phyloP scores from a whole-genome alignment of 2,888 invertebrate species.

The Drosophila mimica region DNA sequence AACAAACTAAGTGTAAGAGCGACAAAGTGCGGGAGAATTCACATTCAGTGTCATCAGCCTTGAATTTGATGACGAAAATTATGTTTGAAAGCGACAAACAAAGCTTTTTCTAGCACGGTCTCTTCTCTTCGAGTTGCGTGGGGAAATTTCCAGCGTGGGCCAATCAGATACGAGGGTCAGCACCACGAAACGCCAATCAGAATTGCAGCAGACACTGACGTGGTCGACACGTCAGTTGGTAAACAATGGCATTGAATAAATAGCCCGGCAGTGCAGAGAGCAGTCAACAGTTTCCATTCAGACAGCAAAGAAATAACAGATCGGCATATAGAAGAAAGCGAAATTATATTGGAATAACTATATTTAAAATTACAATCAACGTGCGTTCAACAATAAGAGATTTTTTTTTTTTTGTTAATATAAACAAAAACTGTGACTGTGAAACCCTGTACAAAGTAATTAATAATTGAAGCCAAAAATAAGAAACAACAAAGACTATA shows the following conservation, averaged over 20 bases:
- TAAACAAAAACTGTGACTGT: slow-evolving; percentile 60
- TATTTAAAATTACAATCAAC: slow-evolving; percentile 24
- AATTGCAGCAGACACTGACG: slow-evolving; percentile 65
- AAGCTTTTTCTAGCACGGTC: slow-evolving; percentile 35
- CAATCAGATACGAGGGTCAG: slow-evolving; percentile 65
- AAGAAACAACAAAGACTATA: slow-evolving; percentile 55
- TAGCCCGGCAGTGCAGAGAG: slow-evolving; percentile 73
- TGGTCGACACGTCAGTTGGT: slow-evolving; percentile 58
- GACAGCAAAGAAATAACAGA: slow-evolving; percentile 75
- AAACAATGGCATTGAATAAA: slow-evolving; percentile 77
- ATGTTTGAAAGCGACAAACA: slow-evolving; percentile 40
- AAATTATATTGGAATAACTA: slow-evolving; percentile 28
- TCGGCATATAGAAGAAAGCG: slow-evolving; percentile 36
- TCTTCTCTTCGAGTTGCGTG: slow-evolving; percentile 22
- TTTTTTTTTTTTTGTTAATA: slow-evolving; percentile 33
- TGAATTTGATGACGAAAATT: slow-evolving; percentile 32
- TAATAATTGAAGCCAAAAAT: slow-evolving; percentile 61
- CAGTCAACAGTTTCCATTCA: slow-evolving; percentile 82
- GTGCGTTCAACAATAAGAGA: slow-evolving; percentile 36
- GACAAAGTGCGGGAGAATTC: background rate
- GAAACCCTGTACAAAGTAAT: slow-evolving; percentile 47
- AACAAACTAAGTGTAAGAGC: background rate
- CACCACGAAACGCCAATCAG: slow-evolving; percentile 74
- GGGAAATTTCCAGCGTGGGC: slow-evolving; percentile 56
- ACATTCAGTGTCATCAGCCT: slow-evolving; percentile 48